A percentile compares a stretch with the other conserved stretches of the same genome.
These are phyloP conservation scores for Hemicentrotus pulcherrimus DNA, from an alignment of 35 echinoderm and acorn worm species.

Conservation along the genomic window DNA sequence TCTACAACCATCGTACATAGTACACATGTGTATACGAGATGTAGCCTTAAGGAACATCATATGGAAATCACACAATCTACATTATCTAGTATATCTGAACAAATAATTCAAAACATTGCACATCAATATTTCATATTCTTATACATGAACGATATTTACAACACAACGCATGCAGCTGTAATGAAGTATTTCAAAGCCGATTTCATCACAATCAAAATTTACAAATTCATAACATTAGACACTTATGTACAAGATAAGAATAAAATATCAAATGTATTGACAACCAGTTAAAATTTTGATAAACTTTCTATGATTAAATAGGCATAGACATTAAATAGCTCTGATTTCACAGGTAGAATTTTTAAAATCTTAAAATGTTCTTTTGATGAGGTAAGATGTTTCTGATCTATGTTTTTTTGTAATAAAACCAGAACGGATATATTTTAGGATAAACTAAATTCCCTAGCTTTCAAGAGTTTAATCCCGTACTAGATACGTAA, in stretches of 20 bases:
- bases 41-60: background rate
- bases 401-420: background rate
- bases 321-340: background rate
- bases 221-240: background rate
- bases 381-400: background rate
- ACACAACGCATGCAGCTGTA: background rate
- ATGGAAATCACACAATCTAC: background rate
- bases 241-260: background rate
- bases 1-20: background rate
- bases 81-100: background rate
- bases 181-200: background rate
- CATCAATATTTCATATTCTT: background rate
- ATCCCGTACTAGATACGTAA: background rate
- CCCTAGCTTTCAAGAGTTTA: background rate
- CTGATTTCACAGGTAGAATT: background rate
- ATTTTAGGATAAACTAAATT: slow-evolving; percentile 5
- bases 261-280: slow-evolving; percentile 2
- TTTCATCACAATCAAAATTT: background rate
- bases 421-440: background rate
- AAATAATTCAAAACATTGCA: background rate
- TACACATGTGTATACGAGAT: background rate
- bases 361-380: background rate
- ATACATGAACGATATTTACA: slow-evolving; percentile 6
- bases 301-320: background rate
- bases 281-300: background rate